Percentiles rank a stretch among this genome's conserved stretches.
phyloP scores from a whole-genome alignment of 2,797 vertebrate species.

The Xenentodon cancila region DNA sequence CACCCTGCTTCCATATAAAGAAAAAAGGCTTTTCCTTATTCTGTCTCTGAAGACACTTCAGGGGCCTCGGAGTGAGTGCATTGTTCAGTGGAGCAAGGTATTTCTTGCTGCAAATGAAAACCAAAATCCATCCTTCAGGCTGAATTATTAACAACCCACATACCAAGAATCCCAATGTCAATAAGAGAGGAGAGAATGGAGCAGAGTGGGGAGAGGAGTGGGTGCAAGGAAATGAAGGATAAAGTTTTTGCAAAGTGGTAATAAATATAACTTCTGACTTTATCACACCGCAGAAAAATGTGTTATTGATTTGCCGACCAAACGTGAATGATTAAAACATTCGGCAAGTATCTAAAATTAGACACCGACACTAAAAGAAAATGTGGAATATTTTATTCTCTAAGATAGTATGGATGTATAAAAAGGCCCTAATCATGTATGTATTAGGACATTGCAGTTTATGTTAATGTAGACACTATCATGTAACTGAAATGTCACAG shows the following conservation, averaged over 20 bases:
- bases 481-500: too few relatives aligned
- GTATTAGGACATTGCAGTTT: too few relatives aligned
- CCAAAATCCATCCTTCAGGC: constrained; percentile 64
- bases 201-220: constrained; percentile 7
- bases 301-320: too few relatives aligned
- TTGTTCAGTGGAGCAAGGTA: constrained; percentile 70
- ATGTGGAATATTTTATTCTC: too few relatives aligned
- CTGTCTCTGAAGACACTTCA: constrained; percentile 47
- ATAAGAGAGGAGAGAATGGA: constrained; percentile 25
- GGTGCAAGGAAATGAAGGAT: constrained; percentile 21
- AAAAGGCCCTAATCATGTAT: too few relatives aligned
- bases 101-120: constrained; percentile 72
- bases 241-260: constrained; percentile 5
- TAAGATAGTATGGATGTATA: too few relatives aligned
- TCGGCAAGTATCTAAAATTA: too few relatives aligned
- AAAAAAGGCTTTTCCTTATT: constrained; percentile 51
- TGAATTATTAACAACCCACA: constrained; percentile 78
- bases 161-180: constrained; percentile 41
- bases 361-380: too few relatives aligned
- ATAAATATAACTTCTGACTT: neutral
- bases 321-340: too few relatives aligned
- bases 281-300: neutral
- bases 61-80: constrained; percentile 53
- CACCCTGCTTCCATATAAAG: constrained; percentile 41
- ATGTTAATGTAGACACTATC: too few relatives aligned